Percentiles rank a stretch among this genome's conserved stretches.
These are phyloP conservation scores for Pipistrellus pygmaeus DNA, from an alignment of 2,797 vertebrate genomes.

Conservation along the genomic window DNA sequence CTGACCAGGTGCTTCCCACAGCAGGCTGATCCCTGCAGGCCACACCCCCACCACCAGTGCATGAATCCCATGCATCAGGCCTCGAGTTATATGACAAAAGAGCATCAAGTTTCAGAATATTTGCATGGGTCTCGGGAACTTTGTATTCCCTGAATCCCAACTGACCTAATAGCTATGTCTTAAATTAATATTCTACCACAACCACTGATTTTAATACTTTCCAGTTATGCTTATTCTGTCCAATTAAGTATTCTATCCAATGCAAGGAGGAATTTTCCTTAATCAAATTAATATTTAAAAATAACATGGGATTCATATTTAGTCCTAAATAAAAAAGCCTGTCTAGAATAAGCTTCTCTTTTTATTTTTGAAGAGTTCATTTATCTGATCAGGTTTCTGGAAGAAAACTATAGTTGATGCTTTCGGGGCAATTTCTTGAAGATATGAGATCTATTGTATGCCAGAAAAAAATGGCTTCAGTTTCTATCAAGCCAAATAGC, in stretches of 20 bases:
- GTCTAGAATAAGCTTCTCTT: neutral
- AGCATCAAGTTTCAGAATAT: neutral
- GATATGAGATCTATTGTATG: neutral
- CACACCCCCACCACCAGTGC: too few species aligned
- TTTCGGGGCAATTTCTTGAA: constrained; percentile 37
- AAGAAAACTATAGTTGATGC: neutral
- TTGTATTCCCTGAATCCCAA: neutral
- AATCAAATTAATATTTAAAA: neutral
- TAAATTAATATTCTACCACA: neutral
- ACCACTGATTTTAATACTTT: neutral
- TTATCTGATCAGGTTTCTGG: constrained; percentile 19
- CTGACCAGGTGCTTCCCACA: accelerated
- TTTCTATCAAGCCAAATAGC: constrained; percentile 38
- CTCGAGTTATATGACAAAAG: neutral
- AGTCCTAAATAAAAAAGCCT: neutral
- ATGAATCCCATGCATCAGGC: too few species aligned
- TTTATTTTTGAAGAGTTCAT: neutral
- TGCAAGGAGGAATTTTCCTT: neutral
- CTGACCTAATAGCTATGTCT: neutral
- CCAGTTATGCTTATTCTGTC: neutral
- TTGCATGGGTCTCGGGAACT: neutral
- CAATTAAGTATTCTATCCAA: neutral
- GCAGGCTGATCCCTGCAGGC: too few species aligned
- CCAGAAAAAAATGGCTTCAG: constrained; percentile 46
- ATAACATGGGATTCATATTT: neutral